Evolutionary conservation across 2,113 vertebrate species (phyloP).

Genomic region (Burhinus bistriatus): DNA sequence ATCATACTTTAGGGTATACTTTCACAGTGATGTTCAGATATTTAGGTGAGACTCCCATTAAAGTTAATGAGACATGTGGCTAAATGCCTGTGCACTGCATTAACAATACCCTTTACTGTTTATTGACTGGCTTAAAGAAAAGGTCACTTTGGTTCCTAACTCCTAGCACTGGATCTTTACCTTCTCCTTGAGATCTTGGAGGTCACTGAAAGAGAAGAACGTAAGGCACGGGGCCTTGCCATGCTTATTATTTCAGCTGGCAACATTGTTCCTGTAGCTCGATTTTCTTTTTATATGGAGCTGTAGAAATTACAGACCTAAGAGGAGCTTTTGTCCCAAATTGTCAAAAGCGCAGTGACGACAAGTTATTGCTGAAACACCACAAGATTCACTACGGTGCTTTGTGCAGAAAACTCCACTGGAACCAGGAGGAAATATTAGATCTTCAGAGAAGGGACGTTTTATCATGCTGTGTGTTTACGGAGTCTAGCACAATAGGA

Average conservation of each 20-base stretch:
- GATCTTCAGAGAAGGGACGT: background rate
- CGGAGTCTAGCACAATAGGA: background rate
- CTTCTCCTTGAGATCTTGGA: background rate
- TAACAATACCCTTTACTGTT: conserved; percentile 43
- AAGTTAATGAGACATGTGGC: conserved; percentile 65
- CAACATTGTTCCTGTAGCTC: background rate
- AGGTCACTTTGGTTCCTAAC: conserved; percentile 41
- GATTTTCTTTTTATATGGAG: background rate
- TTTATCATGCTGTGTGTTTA: background rate
- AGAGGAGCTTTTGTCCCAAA: background rate
- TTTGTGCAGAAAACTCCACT: background rate
- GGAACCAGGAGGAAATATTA: background rate
- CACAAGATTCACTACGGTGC: background rate
- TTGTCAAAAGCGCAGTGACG: background rate
- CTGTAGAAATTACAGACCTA: background rate
- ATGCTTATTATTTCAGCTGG: background rate
- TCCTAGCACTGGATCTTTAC: background rate
- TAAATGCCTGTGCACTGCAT: conserved; percentile 43
- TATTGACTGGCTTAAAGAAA: conserved; percentile 39
- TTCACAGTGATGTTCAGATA: background rate
- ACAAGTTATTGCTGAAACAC: background rate
- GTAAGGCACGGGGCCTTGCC: background rate
- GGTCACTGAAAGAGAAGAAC: background rate
- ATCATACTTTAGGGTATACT: background rate
- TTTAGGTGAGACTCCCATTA: conserved; percentile 58